Percentiles rank a stretch among this genome's conserved stretches.
phyloP scores from a whole-genome alignment of 2,888 invertebrate species.

The Chirona hameri region DNA sequence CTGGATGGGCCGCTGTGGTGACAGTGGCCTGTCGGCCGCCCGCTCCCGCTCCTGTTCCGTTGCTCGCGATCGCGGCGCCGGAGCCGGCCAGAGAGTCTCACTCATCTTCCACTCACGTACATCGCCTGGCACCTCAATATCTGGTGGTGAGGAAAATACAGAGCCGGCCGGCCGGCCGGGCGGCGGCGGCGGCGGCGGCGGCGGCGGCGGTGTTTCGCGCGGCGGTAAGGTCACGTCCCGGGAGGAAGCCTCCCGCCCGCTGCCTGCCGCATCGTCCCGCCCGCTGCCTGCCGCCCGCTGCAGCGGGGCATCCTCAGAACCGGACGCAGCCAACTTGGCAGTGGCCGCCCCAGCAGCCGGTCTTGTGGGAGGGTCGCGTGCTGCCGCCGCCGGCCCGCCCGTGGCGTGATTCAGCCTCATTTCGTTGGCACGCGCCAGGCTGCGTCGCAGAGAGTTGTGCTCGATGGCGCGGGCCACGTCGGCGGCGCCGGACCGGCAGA shows the following conservation, averaged over 20 bases:
- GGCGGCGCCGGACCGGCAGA: conserved; percentile 43
- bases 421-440: conserved; percentile 58
- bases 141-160: conserved; percentile 33
- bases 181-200: background rate
- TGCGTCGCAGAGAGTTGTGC: conserved; percentile 74
- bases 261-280: background rate
- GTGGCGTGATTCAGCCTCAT: conserved; percentile 31
- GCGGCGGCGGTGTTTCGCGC: background rate
- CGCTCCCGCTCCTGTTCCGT: background rate
- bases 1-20: background rate
- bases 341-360: conserved; percentile 34
- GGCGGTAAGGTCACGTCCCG: no score
- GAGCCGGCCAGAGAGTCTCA: conserved; percentile 36
- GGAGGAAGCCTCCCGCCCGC: no score
- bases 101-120: conserved; percentile 41
- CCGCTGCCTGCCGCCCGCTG: conserved; percentile 13
- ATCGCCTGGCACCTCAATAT: conserved; percentile 40
- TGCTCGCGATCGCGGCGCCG: background rate
- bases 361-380: background rate
- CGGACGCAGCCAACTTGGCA: conserved; percentile 27
- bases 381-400: background rate
- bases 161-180: conserved; percentile 24
- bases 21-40: background rate
- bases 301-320: background rate
- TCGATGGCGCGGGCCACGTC: conserved; percentile 70